These are phyloP conservation scores for Malacoraja senta DNA, from an alignment of 2,797 vertebrate genomes.

Conservation along the genomic window DNA sequence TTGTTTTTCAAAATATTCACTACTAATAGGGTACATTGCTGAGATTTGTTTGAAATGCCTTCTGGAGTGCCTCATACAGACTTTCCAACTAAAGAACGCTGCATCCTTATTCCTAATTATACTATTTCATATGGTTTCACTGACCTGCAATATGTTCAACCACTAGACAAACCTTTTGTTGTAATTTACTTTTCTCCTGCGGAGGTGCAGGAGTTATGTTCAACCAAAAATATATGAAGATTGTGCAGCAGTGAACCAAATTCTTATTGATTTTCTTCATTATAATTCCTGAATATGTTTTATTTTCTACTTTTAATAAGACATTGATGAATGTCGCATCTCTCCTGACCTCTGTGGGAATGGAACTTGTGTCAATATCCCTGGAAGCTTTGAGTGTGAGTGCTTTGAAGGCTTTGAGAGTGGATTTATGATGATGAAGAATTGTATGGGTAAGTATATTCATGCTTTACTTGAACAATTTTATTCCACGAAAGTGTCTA, in stretches of 20 bases:
- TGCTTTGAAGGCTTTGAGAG: conserved; percentile 73
- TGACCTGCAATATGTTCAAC: background rate
- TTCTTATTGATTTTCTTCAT: background rate
- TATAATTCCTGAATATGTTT: conserved; percentile 37
- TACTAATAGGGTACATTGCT: background rate
- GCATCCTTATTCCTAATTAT: background rate
- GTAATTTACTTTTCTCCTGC: background rate
- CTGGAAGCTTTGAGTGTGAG: conserved; percentile 73
- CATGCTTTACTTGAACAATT: background rate
- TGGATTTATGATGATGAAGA: conserved; percentile 81
- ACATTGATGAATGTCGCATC: conserved; percentile 74
- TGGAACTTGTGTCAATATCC: conserved; percentile 69
- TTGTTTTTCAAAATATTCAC: background rate
- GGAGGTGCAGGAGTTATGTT: background rate
- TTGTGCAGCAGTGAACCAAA: background rate
- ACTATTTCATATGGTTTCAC: background rate
- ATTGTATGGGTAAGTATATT: conserved; percentile 68
- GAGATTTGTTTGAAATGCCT: background rate
- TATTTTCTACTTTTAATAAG: conserved; percentile 48
- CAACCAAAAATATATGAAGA: background rate
- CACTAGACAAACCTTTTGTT: background rate
- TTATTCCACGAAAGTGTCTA: background rate
- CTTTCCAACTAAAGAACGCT: background rate
- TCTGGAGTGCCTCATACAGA: background rate
- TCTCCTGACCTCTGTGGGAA: conserved; percentile 74